Conservation (phyloP, 2,797 vertebrate species). For the Pseudotriccus pelzelni region DNA sequence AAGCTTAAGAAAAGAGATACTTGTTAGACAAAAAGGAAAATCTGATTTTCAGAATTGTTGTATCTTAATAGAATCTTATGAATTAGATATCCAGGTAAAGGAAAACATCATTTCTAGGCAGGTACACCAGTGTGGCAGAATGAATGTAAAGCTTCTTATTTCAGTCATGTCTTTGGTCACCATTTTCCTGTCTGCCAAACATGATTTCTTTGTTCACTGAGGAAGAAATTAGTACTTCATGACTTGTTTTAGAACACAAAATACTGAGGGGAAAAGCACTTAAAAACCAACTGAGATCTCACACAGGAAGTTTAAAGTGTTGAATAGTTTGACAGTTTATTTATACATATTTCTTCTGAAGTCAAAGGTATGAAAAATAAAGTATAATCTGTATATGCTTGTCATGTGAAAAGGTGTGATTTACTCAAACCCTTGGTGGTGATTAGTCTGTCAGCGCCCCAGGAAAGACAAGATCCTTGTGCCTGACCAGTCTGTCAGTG, state of each 20-base stretch:
- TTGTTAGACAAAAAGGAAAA: neutral
- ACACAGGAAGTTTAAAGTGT: neutral
- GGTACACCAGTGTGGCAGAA: neutral
- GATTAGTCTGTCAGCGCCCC: neutral
- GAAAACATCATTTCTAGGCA: neutral
- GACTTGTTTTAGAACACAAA: neutral
- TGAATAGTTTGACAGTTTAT: neutral
- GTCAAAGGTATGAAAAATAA: neutral
- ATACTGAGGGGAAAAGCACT: neutral
- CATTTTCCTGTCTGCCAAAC: neutral
- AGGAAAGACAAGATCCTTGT: neutral
- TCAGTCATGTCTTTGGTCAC: neutral
- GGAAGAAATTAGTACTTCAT: neutral
- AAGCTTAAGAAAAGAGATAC: neutral
- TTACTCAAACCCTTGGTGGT: neutral
- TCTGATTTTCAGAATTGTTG: neutral
- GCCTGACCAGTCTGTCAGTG: neutral
- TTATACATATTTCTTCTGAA: neutral
- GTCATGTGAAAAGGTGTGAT: neutral
- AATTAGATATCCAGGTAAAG: neutral
- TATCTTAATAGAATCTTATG: neutral
- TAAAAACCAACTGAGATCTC: neutral
- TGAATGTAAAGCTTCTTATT: neutral
- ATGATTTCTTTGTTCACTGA: neutral
- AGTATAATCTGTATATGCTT: neutral